Base-by-base conservation (phyloP, 2,888 invertebrate genomes). In the Acleris literana region DNA sequence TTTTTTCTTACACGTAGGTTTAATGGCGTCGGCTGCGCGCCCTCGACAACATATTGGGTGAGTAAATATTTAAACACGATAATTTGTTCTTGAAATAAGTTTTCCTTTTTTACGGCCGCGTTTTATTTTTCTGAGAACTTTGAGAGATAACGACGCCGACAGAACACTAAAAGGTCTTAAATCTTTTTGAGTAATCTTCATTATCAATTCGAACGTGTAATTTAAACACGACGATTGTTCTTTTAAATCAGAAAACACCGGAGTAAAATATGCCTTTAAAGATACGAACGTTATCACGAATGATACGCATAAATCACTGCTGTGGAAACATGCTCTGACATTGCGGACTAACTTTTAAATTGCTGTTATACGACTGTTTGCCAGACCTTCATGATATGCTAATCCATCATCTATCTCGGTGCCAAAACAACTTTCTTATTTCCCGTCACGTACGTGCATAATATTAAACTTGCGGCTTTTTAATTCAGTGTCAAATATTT, bases 401-500 rank as follows among this genome's bases (percentile, higher is more conserved):
- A 74, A 83, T 80, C 79, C 75, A 61, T 74, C 79, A 82, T 84
- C 82, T 86, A 85, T 86, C 81, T 85, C 75, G 68, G 75, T 78
- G 79, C 76, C 82, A 82, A 83, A 86, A 80, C 76, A 76, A 77
- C 77, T 80, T 75, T 80, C 78, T 80, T 75, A 73, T 74, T 71
- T 71, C 68, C 70, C 64, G 70, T 72, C 71, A 67, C 62, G 71
- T 70, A 69, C 63, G 65, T 65, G 71, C 33, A 33, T 33, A 33
- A 33, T 33, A 66, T 58, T 52, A 64, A 58, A 68, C 63, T 67
- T 66, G 59, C 54, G 67, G 68, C 69, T 72, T 70, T 76, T 74
- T 71, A 72, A 70, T 72, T 70, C 68, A 65, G 68, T 67, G 68
- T 72, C 70, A 72, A 73, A 73, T 69, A 68, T 68, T 63, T 58